Evolutionary conservation across 2,113 vertebrate species (phyloP).

Genomic region (Microcebus tavaratra): DNA sequence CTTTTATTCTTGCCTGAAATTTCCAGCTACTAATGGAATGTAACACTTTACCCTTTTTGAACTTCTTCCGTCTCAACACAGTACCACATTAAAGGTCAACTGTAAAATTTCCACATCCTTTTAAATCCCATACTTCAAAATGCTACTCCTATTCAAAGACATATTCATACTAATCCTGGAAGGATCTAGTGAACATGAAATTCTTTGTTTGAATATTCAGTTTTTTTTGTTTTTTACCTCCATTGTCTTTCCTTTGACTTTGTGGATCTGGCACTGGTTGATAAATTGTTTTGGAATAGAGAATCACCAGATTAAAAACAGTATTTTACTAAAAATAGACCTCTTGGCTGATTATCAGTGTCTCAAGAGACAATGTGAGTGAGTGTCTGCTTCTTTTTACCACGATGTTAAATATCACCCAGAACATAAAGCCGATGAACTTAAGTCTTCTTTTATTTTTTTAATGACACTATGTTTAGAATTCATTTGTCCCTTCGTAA

Average conservation of each 20-base stretch:
- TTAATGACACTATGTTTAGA: neutral
- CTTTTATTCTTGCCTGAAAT: slow-evolving; percentile 62
- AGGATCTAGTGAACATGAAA: neutral
- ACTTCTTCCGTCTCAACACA: slow-evolving; percentile 11
- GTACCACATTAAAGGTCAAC: slow-evolving; percentile 62
- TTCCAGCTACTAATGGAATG: slow-evolving; percentile 67
- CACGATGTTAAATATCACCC: neutral
- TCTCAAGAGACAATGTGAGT: slow-evolving; percentile 62
- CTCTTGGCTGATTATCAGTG: slow-evolving; percentile 42
- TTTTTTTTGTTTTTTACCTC: neutral
- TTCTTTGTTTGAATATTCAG: slow-evolving; percentile 13
- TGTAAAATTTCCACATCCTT: slow-evolving; percentile 66
- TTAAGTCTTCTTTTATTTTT: neutral
- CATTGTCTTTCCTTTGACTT: slow-evolving; percentile 48
- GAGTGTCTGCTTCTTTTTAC: slow-evolving; percentile 22
- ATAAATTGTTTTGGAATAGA: slow-evolving; percentile 53
- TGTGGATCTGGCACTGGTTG: slow-evolving; percentile 43
- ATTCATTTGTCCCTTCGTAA: neutral
- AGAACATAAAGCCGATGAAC: neutral
- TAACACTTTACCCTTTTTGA: slow-evolving; percentile 64
- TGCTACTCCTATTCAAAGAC: slow-evolving; percentile 8
- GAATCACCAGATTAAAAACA: slow-evolving; percentile 69
- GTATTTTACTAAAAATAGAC: slow-evolving; percentile 73
- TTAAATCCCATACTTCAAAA: slow-evolving; percentile 44
- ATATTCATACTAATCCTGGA: neutral